Evolutionary conservation across 2,113 vertebrate genomes (phyloP).

Genomic region (Scomber colias): DNA sequence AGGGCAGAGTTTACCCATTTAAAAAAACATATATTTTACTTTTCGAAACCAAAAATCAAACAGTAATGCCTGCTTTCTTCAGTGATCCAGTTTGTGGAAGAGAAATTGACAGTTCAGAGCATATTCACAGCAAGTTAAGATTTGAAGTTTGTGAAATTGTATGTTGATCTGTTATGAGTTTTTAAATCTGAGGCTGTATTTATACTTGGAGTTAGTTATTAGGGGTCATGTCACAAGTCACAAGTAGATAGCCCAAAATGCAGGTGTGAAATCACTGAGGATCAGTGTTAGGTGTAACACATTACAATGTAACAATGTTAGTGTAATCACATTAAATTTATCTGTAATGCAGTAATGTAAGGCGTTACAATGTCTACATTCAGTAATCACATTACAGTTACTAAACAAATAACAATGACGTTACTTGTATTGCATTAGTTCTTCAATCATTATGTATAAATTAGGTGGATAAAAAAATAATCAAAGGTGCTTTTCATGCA

Average conservation of each 20-base stretch:
- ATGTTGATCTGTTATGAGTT: neutral
- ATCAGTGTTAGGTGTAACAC: no score
- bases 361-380: no score
- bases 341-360: no score
- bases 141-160: neutral
- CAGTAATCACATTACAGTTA: no score
- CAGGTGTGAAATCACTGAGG: neutral
- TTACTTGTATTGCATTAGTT: no score
- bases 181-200: neutral
- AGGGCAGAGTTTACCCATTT: conserved; percentile 12
- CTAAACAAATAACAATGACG: no score
- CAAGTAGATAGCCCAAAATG: neutral
- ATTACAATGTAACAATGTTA: no score
- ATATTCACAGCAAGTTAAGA: neutral
- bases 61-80: neutral
- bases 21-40: neutral
- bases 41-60: neutral
- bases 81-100: neutral
- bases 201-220: neutral
- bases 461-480: no score
- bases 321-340: no score
- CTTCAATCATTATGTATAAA: no score
- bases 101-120: neutral
- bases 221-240: neutral
- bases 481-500: no score